Percentiles rank a stretch among this genome's conserved stretches.
Evolutionary conservation across 1,140 invertebrate species (phyloP).

Genomic region (Dinothrombium tinctorium): DNA sequence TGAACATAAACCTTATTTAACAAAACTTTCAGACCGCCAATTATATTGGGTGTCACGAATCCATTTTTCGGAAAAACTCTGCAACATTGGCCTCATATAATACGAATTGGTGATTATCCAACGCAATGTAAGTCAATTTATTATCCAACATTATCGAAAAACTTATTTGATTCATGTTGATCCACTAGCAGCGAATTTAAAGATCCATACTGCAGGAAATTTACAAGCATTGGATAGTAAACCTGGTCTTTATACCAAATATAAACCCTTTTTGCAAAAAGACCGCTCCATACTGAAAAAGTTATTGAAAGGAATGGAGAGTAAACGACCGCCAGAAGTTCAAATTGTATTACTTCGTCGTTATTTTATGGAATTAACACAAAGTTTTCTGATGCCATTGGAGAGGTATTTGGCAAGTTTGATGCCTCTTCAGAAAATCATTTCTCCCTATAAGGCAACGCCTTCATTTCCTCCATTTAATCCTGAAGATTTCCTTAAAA

Average conservation of each 20-base stretch:
- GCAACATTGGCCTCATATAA: constrained; percentile 94
- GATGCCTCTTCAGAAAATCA: constrained; percentile 90
- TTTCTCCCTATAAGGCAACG: constrained; percentile 78
- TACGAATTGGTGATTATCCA: constrained; percentile 38
- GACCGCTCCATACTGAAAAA: constrained; percentile 83
- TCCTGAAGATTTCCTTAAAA: constrained; percentile 75
- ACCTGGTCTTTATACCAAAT: constrained; percentile 62
- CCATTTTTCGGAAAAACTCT: constrained; percentile 98
- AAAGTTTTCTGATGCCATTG: constrained; percentile 95
- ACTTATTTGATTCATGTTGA: not conserved
- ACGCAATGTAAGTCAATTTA: not conserved
- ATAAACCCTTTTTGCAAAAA: constrained; percentile 73
- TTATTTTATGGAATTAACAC: constrained; percentile 75
- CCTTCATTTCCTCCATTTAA: constrained; percentile 78
- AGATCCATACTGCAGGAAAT: constrained; percentile 21
- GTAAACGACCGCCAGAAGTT: constrained; percentile 55
- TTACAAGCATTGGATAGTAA: constrained; percentile 28
- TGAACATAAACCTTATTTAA: not conserved
- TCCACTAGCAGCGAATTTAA: constrained; percentile 10
- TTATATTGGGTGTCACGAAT: constrained; percentile 94
- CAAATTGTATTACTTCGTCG: constrained; percentile 62
- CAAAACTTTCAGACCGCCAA: constrained; percentile 35
- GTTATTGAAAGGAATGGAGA: constrained; percentile 51
- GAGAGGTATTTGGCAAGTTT: constrained; percentile 88
- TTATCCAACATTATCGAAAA: not conserved